Percentiles rank a stretch among this genome's conserved stretches.
Conservation (phyloP, 2,797 vertebrate species). For the Sebastolobus alascanus region DNA sequence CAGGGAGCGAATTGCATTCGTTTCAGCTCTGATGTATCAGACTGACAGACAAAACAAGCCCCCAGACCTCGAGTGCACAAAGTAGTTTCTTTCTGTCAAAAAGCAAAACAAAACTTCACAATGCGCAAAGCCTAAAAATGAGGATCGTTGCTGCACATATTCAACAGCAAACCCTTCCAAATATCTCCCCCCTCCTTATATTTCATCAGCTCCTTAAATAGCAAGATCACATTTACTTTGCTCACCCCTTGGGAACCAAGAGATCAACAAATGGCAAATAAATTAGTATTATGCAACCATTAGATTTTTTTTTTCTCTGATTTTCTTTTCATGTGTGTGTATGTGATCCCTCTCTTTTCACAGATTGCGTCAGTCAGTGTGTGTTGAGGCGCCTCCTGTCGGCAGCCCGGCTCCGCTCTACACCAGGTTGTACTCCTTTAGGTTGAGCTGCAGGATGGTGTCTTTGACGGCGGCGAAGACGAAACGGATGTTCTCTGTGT, state of each 20-base stretch:
- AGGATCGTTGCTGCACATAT: constrained; percentile 82
- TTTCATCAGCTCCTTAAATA: constrained; percentile 86
- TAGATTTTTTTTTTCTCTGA: constrained; percentile 73
- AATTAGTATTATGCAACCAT: constrained; percentile 94
- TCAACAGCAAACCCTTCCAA: constrained; percentile 69
- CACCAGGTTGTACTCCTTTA: constrained; percentile 98
- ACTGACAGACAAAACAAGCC: constrained; percentile 24
- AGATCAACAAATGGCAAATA: constrained; percentile 92
- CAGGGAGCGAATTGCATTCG: constrained; percentile 32
- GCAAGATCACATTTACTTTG: constrained; percentile 89
- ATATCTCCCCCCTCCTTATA: constrained; percentile 45
- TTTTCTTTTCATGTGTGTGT: constrained; percentile 48
- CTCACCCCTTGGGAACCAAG: constrained; percentile 84
- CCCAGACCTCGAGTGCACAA: constrained; percentile 37
- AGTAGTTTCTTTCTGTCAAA: constrained; percentile 38
- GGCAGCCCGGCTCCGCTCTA: constrained; percentile 65
- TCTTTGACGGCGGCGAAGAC: constrained; percentile 98
- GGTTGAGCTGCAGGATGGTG: constrained; percentile 97
- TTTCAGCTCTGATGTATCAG: constrained; percentile 44
- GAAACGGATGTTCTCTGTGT: constrained; percentile 97
- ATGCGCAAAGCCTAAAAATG: constrained; percentile 70
- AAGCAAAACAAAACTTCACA: constrained; percentile 47
- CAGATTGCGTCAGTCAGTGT: constrained; percentile 86
- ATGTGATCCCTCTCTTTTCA: constrained; percentile 80
- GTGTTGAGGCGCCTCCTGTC: constrained; percentile 41